Percentiles rank a stretch among this genome's conserved stretches.
phyloP scores from a whole-genome alignment of 2,113 vertebrate genomes.

The Phoenicopterus ruber region DNA sequence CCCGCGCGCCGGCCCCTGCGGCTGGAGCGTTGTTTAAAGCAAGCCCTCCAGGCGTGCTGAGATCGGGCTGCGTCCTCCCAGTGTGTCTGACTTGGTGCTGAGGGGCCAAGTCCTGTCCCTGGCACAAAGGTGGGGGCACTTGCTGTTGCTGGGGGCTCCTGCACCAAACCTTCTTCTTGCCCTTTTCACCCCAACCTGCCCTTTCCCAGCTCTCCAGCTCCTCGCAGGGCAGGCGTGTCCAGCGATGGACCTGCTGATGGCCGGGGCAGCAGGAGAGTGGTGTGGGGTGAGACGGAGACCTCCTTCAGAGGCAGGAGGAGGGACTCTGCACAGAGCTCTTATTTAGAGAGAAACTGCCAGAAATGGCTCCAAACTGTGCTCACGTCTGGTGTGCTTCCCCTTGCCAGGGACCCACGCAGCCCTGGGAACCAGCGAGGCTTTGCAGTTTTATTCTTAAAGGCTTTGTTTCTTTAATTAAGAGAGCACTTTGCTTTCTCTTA shows the following conservation, averaged over 20 bases:
- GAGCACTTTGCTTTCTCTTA: background rate
- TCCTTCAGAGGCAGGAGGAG: background rate
- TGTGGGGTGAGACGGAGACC: background rate
- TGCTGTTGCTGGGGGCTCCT: background rate
- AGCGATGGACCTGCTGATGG: background rate
- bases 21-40: background rate
- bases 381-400: background rate
- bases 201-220: background rate
- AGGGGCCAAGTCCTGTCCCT: background rate
- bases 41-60: background rate
- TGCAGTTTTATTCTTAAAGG: background rate
- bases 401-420: background rate
- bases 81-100: too few species aligned
- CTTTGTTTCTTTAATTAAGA: background rate
- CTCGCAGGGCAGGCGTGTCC: background rate
- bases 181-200: background rate
- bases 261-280: background rate
- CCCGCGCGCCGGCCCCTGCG: rapidly evolving
- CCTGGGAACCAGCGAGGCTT: background rate
- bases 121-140: background rate
- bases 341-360: background rate
- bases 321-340: background rate
- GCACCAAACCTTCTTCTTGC: background rate
- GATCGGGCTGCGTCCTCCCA: background rate
- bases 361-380: background rate